phyloP scores from a whole-genome alignment of 2,888 invertebrate species.

The Dicyrtoma fusca region DNA sequence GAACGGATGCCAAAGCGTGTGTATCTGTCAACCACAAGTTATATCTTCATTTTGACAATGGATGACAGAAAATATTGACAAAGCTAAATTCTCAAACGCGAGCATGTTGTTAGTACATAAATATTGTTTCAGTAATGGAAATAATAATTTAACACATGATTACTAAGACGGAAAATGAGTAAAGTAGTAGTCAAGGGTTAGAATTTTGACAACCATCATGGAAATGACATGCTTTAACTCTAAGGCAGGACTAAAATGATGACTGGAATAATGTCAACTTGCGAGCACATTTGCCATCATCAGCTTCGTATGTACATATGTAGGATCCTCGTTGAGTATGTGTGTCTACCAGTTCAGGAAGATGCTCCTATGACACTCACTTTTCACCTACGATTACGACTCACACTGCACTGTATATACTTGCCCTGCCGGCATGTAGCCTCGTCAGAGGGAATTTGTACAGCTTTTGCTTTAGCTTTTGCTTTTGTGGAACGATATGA shows the following conservation, averaged over 20 bases:
- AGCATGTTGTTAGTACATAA: neutral
- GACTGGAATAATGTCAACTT: conserved; percentile 12
- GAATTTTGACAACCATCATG: conserved; percentile 21
- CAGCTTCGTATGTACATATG: neutral
- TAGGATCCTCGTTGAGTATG: neutral
- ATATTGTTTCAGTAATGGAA: conserved; percentile 28
- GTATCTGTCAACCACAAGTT: neutral
- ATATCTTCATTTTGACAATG: neutral
- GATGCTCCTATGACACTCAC: neutral
- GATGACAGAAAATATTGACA: conserved; percentile 5
- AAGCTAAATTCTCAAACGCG: neutral
- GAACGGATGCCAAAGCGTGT: too few relatives aligned
- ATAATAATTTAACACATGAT: conserved; percentile 28
- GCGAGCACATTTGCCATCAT: neutral
- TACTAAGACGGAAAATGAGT: conserved; percentile 15
- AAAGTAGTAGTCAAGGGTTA: conserved; percentile 8
- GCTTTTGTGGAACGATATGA: too few relatives aligned
- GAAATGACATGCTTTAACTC: conserved; percentile 25
- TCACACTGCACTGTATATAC: too few relatives aligned
- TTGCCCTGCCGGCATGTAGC: too few relatives aligned
- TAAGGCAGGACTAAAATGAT: conserved; percentile 6
- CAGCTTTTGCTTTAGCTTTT: too few relatives aligned
- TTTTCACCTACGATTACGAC: too few relatives aligned
- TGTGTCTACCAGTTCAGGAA: neutral
- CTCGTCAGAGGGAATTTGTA: too few relatives aligned